Evolutionary conservation across 1,140 invertebrate species (phyloP).

Genomic region (Helicoverpa zea): DNA sequence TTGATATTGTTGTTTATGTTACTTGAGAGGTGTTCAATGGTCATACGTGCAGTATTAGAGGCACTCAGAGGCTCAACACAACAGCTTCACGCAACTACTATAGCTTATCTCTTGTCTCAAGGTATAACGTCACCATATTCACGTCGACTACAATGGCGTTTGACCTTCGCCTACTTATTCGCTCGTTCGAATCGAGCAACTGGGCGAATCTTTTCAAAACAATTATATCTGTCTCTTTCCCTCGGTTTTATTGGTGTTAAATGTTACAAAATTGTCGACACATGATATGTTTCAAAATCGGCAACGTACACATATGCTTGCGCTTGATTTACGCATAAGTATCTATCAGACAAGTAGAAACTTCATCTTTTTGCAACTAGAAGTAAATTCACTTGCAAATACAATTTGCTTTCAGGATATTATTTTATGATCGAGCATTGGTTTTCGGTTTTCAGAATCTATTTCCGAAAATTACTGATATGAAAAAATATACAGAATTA

Average conservation of each 20-base stretch:
- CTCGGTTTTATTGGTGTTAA: slow-evolving; percentile 48
- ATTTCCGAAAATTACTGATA: too few species aligned
- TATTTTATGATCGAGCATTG: too few species aligned
- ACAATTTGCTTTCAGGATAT: too few species aligned
- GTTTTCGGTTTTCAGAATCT: too few species aligned
- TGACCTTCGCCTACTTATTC: slow-evolving; percentile 83
- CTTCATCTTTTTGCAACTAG: too few species aligned
- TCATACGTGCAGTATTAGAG: slow-evolving; percentile 18
- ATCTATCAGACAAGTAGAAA: too few species aligned
- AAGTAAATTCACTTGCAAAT: too few species aligned
- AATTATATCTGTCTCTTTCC: slow-evolving; percentile 67
- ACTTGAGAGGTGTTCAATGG: background rate
- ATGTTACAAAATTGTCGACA: slow-evolving; percentile 38
- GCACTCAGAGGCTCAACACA: background rate
- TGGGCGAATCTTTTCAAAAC: slow-evolving; percentile 80
- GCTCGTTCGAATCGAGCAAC: slow-evolving; percentile 78
- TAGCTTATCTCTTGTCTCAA: slow-evolving; percentile 68
- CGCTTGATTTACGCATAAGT: slow-evolving; percentile 7
- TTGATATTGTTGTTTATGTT: background rate
- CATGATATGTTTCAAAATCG: background rate
- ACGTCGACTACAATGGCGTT: slow-evolving; percentile 76
- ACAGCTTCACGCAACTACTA: slow-evolving; percentile 52
- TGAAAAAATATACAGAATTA: too few species aligned
- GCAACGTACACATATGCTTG: background rate
- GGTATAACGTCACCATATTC: slow-evolving; percentile 71